Percentiles rank a stretch among this genome's conserved stretches.
phyloP scores from a whole-genome alignment of 2,888 invertebrate species.

The Cremastinae sp. region DNA sequence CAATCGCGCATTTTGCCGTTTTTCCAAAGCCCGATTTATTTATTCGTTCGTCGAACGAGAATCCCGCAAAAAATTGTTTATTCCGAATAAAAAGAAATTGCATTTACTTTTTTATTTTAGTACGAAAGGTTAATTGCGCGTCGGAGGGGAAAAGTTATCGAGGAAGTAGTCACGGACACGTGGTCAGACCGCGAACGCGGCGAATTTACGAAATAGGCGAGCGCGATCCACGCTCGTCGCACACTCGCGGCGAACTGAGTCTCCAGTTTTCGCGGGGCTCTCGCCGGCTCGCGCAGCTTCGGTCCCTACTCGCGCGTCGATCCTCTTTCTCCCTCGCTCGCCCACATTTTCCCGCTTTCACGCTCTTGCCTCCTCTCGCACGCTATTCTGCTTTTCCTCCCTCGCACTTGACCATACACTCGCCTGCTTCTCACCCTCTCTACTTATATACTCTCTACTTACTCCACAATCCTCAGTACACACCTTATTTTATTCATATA shows the following conservation, averaged over 20 bases:
- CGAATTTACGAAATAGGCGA: constrained; percentile 63
- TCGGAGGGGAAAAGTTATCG: too few species aligned
- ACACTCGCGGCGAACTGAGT: constrained; percentile 77
- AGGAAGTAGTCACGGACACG: constrained; percentile 66
- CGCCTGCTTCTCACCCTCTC: constrained; percentile 37
- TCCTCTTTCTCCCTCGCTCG: constrained; percentile 30
- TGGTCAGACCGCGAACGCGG: constrained; percentile 67
- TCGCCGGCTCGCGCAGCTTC: constrained; percentile 63
- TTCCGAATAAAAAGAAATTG: too few species aligned
- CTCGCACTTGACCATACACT: constrained; percentile 48
- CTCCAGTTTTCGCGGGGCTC: constrained; percentile 61
- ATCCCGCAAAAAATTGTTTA: too few species aligned
- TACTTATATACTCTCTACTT: constrained; percentile 34
- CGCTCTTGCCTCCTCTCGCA: constrained; percentile 50
- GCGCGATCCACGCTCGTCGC: constrained; percentile 77
- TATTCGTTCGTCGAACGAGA: neutral
- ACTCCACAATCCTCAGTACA: too few species aligned
- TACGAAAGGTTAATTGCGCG: neutral
- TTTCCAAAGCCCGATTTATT: too few species aligned
- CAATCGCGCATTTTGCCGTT: neutral
- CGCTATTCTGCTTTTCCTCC: constrained; percentile 48
- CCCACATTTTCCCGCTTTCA: constrained; percentile 50
- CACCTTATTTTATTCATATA: neutral
- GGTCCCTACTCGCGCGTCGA: constrained; percentile 61
- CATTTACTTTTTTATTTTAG: too few species aligned